Evolutionary conservation across 2,113 vertebrate species (phyloP), one percentile per base, ranked within the genome.

Genomic region (Malurus melanocephalus): DNA sequence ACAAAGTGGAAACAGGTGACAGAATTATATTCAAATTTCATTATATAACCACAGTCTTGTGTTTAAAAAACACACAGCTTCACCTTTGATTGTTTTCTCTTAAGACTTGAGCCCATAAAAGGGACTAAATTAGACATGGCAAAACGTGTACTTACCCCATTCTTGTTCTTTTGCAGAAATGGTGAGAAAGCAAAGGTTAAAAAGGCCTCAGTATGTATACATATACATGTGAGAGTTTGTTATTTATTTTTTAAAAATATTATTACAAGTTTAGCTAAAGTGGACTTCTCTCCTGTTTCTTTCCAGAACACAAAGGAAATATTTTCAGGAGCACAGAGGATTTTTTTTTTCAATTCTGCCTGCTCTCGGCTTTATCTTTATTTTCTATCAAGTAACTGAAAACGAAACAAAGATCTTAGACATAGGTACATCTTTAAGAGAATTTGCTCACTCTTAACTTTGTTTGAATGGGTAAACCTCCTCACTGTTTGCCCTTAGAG

Each of bases 391-490:
- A 93, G 93, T 86, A 93, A 75, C 86, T 78, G 80, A 88, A 85
- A 90, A 92, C 23, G 61, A 90, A 92, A 73, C 87, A 89, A 87
- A 90, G 93, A 90, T 89, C 85, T 88, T 90, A 82, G 89, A 94
- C 92, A 88, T 68, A 91, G 77, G 93, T 83, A 90, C 88, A 87
- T 95, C 95, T 96, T 94, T 85, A 88, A 92, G 93, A 92, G 94
- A 93, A 96, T 97, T 92, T 94, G 85, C 94, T 95, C 87, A 52
- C 92, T 93, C 88, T 84, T 79, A 84, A 93, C 87, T 94, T 92
- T 96, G 95, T 96, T 95, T 95, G 94, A 94, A 94, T 93, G 93
- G 80, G 59, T 92, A 94, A 94, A 89, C 76, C 95, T 94, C 76
- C 88, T 79, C 80, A 72, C 72, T 96, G 90, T 95, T 94, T 97